These are phyloP conservation scores for Dunckerocampus dactyliophorus DNA, from an alignment of 2,113 vertebrate species.

Conservation along the genomic window DNA sequence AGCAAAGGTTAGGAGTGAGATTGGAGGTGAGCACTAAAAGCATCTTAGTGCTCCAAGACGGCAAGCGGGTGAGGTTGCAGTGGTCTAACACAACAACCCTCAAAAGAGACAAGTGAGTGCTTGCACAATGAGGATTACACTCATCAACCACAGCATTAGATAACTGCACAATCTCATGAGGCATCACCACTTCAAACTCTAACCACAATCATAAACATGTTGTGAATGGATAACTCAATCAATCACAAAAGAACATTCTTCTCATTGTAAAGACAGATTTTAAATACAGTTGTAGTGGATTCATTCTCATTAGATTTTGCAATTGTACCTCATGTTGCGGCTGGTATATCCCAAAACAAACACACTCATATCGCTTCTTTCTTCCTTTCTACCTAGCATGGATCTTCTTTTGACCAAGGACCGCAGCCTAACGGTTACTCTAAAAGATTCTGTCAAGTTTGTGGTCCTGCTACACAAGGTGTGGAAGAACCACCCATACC, in stretches of 20 bases:
- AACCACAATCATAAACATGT: too few relatives aligned
- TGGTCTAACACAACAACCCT: slow-evolving; percentile 79
- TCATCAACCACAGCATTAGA: background rate
- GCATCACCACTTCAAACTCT: too few relatives aligned
- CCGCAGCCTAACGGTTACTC: slow-evolving; percentile 75
- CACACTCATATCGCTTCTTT: background rate
- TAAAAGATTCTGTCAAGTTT: slow-evolving; percentile 82
- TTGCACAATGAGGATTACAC: background rate
- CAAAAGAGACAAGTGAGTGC: slow-evolving; percentile 74
- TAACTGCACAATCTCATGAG: too few relatives aligned
- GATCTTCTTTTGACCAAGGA: slow-evolving; percentile 78
- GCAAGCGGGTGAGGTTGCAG: slow-evolving; percentile 60
- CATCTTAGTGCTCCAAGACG: slow-evolving; percentile 75
- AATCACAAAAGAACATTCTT: too few relatives aligned
- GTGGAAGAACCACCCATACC: slow-evolving; percentile 82
- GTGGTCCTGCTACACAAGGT: slow-evolving; percentile 86
- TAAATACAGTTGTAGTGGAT: too few relatives aligned
- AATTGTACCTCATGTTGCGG: background rate
- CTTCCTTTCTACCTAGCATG: slow-evolving; percentile 68
- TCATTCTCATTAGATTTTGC: too few relatives aligned
- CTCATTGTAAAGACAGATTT: too few relatives aligned
- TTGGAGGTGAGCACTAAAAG: slow-evolving; percentile 79
- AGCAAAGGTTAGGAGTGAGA: slow-evolving; percentile 68
- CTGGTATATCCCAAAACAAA: background rate
- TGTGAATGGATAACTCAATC: too few relatives aligned